Evolutionary conservation across 2,888 invertebrate species (phyloP).

Genomic region (Diplazon laetatorius): DNA sequence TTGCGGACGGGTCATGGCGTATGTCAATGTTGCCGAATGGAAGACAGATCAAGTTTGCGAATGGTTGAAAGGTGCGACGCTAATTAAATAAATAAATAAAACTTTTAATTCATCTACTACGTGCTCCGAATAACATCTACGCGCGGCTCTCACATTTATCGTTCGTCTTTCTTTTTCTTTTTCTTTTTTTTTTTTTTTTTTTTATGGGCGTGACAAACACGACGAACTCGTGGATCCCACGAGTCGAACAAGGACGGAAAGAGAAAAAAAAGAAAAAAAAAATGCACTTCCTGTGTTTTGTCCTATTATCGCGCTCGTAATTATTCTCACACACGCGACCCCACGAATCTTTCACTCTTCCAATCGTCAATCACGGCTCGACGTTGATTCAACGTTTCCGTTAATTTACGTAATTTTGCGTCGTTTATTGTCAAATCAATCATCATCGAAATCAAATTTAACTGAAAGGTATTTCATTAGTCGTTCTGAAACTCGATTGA

Average conservation of each 20-base stretch:
- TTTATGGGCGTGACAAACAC: constrained; percentile 66
- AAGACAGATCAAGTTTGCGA: constrained; percentile 94
- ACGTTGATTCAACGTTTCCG: no score
- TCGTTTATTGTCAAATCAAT: no score
- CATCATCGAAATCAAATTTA: no score
- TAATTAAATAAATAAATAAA: no score
- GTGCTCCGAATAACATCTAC: no score
- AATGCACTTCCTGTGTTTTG: constrained; percentile 57
- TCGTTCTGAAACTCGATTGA: constrained; percentile 36
- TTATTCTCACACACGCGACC: constrained; percentile 38
- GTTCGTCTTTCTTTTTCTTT: no score
- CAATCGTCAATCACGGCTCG: no score
- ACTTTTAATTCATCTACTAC: no score
- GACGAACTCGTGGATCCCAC: constrained; percentile 34
- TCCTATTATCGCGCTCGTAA: constrained; percentile 21
- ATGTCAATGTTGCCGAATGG: constrained; percentile 94
- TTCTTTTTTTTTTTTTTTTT: constrained; percentile 21
- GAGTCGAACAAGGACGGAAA: constrained; percentile 28
- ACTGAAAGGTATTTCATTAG: no score
- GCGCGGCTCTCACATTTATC: no score
- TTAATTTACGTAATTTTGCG: no score
- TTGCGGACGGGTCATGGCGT: constrained; percentile 86
- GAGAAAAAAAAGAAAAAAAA: no score
- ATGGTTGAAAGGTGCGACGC: constrained; percentile 91
- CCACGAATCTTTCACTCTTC: neutral